These are phyloP conservation scores for Willisornis vidua DNA, from an alignment of 2,113 vertebrate genomes.

Conservation along the genomic window DNA sequence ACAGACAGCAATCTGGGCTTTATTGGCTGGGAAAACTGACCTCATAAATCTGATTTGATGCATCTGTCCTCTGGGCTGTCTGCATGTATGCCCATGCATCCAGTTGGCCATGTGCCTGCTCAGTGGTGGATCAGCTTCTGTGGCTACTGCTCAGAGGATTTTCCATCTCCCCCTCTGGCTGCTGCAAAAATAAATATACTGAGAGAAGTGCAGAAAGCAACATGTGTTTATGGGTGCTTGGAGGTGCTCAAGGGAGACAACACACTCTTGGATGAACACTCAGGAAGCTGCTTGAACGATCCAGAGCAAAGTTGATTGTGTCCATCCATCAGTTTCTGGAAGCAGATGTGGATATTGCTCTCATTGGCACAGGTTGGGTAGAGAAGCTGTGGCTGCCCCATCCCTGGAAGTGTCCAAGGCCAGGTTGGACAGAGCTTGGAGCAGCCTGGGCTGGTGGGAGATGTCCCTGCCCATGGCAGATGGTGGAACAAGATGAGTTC, in stretches of 20 bases:
- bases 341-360: neutral
- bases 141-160: slow-evolving; percentile 56
- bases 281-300: neutral
- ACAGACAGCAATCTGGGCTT: slow-evolving; percentile 79
- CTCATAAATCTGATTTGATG: slow-evolving; percentile 80
- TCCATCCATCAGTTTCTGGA: neutral
- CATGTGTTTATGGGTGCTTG: neutral
- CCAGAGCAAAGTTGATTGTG: neutral
- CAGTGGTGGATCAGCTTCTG: slow-evolving; percentile 59
- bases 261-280: neutral
- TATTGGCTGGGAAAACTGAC: slow-evolving; percentile 77
- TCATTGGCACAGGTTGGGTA: neutral
- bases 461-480: neutral
- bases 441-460: accelerated
- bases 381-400: neutral
- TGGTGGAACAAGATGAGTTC: accelerated
- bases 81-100: slow-evolving; percentile 64
- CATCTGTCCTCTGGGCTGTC: slow-evolving; percentile 75
- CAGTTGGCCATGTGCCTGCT: slow-evolving; percentile 69
- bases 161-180: slow-evolving; percentile 13
- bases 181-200: slow-evolving; percentile 15
- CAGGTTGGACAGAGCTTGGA: neutral
- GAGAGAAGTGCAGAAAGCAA: neutral
- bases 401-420: neutral
- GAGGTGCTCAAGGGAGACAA: neutral